A percentile compares a stretch with the other conserved stretches of the same genome.
These are phyloP conservation scores for Narcine bancroftii DNA, from an alignment of 2,113 vertebrate genomes.

Conservation along the genomic window DNA sequence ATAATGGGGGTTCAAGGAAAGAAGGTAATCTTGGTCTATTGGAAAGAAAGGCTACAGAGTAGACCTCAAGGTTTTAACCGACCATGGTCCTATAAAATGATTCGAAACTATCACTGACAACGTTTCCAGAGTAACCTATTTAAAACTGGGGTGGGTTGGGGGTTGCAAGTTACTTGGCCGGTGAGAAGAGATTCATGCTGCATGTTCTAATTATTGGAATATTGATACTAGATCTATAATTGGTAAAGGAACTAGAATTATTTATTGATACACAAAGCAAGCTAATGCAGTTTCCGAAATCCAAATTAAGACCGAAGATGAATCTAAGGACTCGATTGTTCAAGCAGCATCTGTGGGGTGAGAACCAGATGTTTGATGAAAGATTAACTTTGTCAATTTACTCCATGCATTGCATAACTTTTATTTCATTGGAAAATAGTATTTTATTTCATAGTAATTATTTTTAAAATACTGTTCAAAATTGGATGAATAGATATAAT, in stretches of 20 bases:
- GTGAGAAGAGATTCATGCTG: neutral
- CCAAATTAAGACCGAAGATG: too few relatives aligned
- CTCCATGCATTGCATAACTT: neutral
- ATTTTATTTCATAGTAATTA: neutral
- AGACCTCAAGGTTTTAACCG: neutral
- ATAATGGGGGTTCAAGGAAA: neutral
- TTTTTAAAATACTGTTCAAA: neutral
- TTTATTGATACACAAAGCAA: too few relatives aligned
- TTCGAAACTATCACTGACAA: neutral
- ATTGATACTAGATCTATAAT: too few relatives aligned
- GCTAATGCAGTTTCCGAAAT: too few relatives aligned
- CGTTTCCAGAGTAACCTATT: neutral
- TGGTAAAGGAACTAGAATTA: neutral
- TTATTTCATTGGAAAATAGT: neutral
- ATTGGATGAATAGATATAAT: neutral
- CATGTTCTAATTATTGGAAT: neutral
- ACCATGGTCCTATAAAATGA: neutral
- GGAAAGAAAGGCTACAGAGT: too few relatives aligned
- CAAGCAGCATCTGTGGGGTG: too few relatives aligned
- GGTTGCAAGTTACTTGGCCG: neutral
- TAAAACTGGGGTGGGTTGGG: neutral
- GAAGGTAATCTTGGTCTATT: neutral
- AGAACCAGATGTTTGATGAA: too few relatives aligned
- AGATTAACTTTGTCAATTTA: neutral
- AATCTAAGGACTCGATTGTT: too few relatives aligned